These are phyloP conservation scores for Pandion haliaetus DNA, from an alignment of 2,113 vertebrate genomes.

Conservation along the genomic window DNA sequence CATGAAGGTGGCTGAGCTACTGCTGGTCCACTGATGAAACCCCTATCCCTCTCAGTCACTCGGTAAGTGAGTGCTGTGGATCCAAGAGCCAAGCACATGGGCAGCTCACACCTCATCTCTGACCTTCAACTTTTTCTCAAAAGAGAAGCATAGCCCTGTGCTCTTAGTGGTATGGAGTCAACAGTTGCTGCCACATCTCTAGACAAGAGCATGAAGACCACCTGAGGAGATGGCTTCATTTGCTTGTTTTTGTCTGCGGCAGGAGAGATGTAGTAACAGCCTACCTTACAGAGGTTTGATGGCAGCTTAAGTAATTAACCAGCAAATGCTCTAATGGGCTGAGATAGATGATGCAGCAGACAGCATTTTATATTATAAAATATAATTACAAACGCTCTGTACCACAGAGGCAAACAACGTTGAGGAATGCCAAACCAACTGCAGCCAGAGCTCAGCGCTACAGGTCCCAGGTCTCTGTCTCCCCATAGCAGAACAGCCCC, in stretches of 20 bases:
- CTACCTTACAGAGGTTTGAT: neutral
- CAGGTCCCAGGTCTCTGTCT: neutral
- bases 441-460: neutral
- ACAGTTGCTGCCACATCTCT: neutral
- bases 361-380: too few relatives aligned
- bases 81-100: neutral
- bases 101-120: neutral
- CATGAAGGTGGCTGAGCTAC: neutral
- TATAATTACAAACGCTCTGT: neutral
- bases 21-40: neutral
- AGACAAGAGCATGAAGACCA: neutral
- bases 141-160: neutral
- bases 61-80: neutral
- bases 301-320: neutral
- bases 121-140: neutral
- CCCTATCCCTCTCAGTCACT: neutral
- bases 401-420: neutral
- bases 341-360: neutral
- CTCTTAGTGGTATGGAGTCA: neutral
- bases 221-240: neutral
- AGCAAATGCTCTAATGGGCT: neutral
- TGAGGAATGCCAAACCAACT: neutral
- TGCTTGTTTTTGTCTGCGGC: neutral
- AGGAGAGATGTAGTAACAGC: neutral
- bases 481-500: neutral